Evolutionary conservation across 2,888 invertebrate genomes (phyloP), one percentile per base, ranked within the genome.

Genomic region (Adelognathus sp.): DNA sequence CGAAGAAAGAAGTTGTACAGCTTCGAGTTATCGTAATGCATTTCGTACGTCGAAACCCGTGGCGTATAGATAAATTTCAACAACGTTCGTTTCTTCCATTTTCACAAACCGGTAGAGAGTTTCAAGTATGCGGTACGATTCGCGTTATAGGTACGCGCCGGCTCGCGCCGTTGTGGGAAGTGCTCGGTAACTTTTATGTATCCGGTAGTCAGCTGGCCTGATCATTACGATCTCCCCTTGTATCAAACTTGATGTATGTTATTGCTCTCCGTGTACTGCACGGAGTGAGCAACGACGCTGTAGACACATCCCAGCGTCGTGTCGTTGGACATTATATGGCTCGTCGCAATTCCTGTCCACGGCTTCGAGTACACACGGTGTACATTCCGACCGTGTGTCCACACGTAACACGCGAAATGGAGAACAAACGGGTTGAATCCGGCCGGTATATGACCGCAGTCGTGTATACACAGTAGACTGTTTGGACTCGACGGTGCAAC

Each of bases 141-240:
- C n/a, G n/a, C n/a, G n/a, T n/a, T n/a, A n/a, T n/a, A n/a, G n/a
- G 66, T 74, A 44, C 60, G 74, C 31, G 36, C 27, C 36, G 70
- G 60, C 70, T 79, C 66, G 66, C 70, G 54, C 44, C 52, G 46
- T 70, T 52, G 56, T 66, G 64, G 77, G 75, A 79, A 79, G 79
- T 70, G 52, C 75, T 79, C 66, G 71, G 70, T 79, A 79, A 74
- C 74, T 79, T 79, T 79, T 75, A 79, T 79, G 79, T 79, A 79
- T 79, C 79, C 79, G 79, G 79, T 71, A 75, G 79, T 79, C 75
- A 79, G 74, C 79, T 79, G 79, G 70, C 56, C 54, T 52, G 79
- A 79, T 79, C 75, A 79, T 79, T 79, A 79, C 79, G 70, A 71
- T 71, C 75, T n/a, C 64, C 64, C 73, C 69, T 75, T 71, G 61